These are phyloP conservation scores for Myotis findleyi DNA, from an alignment of 2,797 vertebrate genomes.

Conservation along the genomic window DNA sequence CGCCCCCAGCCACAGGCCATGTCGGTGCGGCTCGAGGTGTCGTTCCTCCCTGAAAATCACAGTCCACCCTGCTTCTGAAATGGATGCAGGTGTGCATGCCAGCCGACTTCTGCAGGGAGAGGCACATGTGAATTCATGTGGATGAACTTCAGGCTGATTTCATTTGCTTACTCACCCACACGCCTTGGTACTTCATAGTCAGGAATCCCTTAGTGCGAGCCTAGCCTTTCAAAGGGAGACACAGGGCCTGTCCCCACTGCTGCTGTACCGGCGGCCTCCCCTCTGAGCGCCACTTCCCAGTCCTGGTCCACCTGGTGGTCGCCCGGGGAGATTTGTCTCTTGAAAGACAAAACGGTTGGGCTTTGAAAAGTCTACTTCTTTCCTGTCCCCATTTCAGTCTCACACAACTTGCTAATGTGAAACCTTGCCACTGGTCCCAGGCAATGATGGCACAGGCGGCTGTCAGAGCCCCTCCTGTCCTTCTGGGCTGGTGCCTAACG, in stretches of 20 bases:
- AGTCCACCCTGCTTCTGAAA: background rate
- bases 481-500: background rate
- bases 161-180: conserved; percentile 73
- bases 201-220: conserved; percentile 76
- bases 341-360: conserved; percentile 82
- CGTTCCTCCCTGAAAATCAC: background rate
- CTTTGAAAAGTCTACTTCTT: conserved; percentile 64
- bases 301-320: conserved; percentile 48
- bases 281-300: conserved; percentile 66
- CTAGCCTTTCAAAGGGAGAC: conserved; percentile 73
- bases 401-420: conserved; percentile 75
- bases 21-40: background rate
- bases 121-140: conserved; percentile 59
- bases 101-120: conserved; percentile 59
- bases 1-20: background rate
- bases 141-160: conserved; percentile 73
- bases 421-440: conserved; percentile 61
- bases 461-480: background rate
- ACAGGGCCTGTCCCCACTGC: background rate
- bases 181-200: conserved; percentile 72
- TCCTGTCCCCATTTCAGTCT: conserved; percentile 55
- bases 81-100: conserved; percentile 42
- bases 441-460: conserved; percentile 46
- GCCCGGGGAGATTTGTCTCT: conserved; percentile 78
- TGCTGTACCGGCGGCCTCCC: background rate